These are phyloP conservation scores for Drosophila phalerata DNA, from an alignment of 2,888 invertebrate genomes.

Conservation along the genomic window DNA sequence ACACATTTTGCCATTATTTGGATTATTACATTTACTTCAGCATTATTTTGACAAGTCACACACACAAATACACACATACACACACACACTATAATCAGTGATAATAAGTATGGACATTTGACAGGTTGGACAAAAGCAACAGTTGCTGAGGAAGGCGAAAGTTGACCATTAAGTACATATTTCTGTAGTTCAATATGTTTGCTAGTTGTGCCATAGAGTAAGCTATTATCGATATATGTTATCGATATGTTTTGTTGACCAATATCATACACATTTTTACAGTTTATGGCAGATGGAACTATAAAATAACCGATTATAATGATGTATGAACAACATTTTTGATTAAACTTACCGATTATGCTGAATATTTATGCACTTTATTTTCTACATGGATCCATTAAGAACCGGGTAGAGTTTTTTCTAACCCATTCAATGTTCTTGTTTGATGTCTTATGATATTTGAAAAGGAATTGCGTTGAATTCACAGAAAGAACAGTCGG, in stretches of 20 bases:
- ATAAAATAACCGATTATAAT: too few relatives aligned
- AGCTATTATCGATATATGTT: neutral
- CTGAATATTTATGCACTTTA: neutral
- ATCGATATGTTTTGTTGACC: neutral
- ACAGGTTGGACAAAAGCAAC: neutral
- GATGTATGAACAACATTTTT: too few relatives aligned
- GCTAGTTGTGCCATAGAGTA: neutral
- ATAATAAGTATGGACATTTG: conserved; percentile 24
- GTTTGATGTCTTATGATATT: neutral
- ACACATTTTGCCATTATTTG: conserved; percentile 63
- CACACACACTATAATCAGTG: conserved; percentile 21
- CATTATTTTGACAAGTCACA: conserved; percentile 35
- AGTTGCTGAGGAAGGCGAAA: neutral
- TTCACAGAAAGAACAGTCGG: conserved; percentile 20
- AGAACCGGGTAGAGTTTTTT: neutral
- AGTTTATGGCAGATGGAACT: too few relatives aligned
- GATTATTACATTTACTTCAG: conserved; percentile 46
- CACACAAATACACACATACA: conserved; percentile 19
- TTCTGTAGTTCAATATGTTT: neutral
- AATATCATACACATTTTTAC: neutral
- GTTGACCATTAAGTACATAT: conserved; percentile 8
- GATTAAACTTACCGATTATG: too few relatives aligned
- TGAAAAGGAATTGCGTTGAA: conserved; percentile 18
- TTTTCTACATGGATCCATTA: conserved; percentile 10
- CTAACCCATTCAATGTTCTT: conserved; percentile 15